Evolutionary conservation across 2,888 invertebrate species (phyloP), one percentile per base, ranked within the genome.

Genomic region (Erpobdella octoculata): DNA sequence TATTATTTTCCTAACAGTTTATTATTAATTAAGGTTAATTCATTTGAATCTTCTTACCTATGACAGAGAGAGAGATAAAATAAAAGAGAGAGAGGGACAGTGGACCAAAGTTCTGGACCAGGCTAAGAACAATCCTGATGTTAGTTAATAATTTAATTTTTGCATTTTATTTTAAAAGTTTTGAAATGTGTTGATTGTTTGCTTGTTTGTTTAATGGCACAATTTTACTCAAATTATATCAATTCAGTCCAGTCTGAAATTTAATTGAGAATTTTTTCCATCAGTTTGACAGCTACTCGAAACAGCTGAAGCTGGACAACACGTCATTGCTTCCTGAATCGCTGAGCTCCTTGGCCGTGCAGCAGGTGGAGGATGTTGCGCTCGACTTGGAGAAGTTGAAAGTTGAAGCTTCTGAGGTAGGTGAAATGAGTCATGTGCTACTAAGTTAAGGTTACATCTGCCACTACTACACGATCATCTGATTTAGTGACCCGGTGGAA

Each of bases 31-130:
- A 5, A 31, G n/a, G 9, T 62, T 35, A 1, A 31, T 31, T 8
- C 31, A 61, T 12, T 59, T 59, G 21, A 8, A 12, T 59, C 9
- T 59, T 59, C 59, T 21, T 15, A 21, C 64, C 33, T 18, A 69
- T 8, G 18, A 8, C 76, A 83, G 82, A 70, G 93, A 93, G 84
- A 89, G 90, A 73, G 92, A 93, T 80, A 87, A 90, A 71, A 85
- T 90, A 76, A 88, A 89, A 78, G 90, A 91, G 76, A 88, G 94
- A 74, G 91, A 93, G 80, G 91, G 92, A 80, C 87, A 91, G 36
- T 96, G 95, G 96, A 88, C 87, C 79, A 89, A 89, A 78, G 88
- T 96, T 15, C 91, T 93, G 83, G 87, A 87, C 78, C 85, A 90
- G 78, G 96, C 96, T 9, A 88, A 88, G 85, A 86, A 85, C 78